Percentiles rank a stretch among this genome's conserved stretches.
Evolutionary conservation across 1,140 invertebrate species (phyloP).

Genomic region (Danaus plexippus): DNA sequence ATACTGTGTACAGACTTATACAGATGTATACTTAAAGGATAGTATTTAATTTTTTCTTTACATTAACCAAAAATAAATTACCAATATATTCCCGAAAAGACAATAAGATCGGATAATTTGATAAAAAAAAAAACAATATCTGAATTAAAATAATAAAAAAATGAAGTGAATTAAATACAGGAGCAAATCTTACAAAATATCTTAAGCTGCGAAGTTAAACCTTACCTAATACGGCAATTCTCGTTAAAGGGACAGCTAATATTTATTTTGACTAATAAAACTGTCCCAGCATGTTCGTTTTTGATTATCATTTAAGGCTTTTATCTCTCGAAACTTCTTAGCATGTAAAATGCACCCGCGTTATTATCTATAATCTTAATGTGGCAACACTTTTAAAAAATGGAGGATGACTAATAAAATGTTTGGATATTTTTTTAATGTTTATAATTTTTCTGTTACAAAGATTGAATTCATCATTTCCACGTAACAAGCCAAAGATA

Average conservation of each 20-base stretch:
- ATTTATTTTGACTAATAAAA: slow-evolving; percentile 16
- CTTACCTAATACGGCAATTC: slow-evolving; percentile 7
- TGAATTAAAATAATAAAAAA: no score
- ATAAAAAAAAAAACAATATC: no score
- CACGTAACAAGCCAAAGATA: no score
- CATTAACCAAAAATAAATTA: no score
- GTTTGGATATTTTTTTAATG: no score
- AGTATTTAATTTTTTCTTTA: neutral
- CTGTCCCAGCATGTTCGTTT: slow-evolving; percentile 1
- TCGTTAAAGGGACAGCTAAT: slow-evolving; percentile 8
- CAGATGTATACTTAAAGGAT: neutral
- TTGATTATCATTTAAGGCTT: no score
- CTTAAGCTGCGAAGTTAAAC: neutral
- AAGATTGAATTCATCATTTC: no score
- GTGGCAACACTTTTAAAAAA: slow-evolving; percentile 10
- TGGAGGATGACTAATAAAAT: no score
- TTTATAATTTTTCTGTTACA: no score
- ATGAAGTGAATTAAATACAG: neutral
- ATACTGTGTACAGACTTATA: neutral
- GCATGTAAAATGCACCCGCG: slow-evolving; percentile 22
- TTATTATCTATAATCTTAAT: slow-evolving; percentile 13
- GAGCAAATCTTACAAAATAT: neutral
- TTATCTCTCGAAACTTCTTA: no score
- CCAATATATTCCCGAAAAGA: no score
- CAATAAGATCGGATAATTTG: no score